These are phyloP conservation scores for Melopsittacus undulatus DNA, from an alignment of 2,797 vertebrate genomes.

Conservation along the genomic window DNA sequence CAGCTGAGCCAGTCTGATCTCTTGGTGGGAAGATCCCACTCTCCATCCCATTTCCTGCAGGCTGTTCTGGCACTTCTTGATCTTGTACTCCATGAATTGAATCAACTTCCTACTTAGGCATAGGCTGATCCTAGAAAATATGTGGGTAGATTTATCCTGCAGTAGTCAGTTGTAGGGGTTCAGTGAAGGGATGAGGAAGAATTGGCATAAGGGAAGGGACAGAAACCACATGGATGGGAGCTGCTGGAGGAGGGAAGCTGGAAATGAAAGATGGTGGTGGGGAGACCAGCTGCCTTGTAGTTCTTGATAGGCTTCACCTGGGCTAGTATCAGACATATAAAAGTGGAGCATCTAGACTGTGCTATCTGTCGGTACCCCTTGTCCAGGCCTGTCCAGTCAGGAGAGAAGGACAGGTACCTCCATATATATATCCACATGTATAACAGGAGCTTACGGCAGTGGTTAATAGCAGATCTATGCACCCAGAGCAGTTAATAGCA, in stretches of 20 bases:
- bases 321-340: not conserved
- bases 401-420: not conserved
- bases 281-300: not conserved
- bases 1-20: not conserved
- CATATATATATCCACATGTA: not conserved
- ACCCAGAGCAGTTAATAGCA: not conserved
- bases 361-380: not conserved
- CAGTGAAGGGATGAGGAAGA: not conserved
- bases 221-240: not conserved
- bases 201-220: not conserved
- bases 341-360: not conserved
- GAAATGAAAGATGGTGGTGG: not conserved
- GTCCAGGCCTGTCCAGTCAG: not conserved
- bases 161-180: not conserved
- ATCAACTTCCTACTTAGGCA: not conserved
- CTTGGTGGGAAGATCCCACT: not conserved
- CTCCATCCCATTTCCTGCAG: not conserved
- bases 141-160: not conserved
- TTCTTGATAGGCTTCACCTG: not conserved
- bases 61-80: not conserved
- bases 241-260: not conserved
- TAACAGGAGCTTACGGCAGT: not conserved
- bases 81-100: not conserved
- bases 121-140: not conserved
- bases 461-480: not conserved